Evolutionary conservation across 2,113 vertebrate genomes (phyloP), one percentile per base, ranked within the genome.

Genomic region (Hystrix brachyura): DNA sequence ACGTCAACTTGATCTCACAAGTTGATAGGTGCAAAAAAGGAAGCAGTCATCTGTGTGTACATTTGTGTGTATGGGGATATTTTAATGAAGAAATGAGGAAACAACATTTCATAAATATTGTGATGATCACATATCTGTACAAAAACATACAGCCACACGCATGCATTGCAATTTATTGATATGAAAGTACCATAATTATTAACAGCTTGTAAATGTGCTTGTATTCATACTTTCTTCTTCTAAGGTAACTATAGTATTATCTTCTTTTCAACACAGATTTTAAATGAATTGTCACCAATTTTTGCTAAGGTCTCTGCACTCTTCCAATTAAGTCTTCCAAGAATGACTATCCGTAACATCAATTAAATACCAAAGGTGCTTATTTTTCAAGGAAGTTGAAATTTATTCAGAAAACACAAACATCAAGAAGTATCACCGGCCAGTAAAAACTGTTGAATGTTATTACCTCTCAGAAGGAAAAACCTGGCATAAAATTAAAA

Each of bases 311-410:
- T 79, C 19, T 65, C 64, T 83, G 53, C 6, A 51, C 1, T 95
- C 53, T 46, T 88, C 85, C 1, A 48, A 18, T 64, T 89, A 85
- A 53, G 17, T 95, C 53, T 91, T 86, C 38, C 25, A 34, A 95
- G 69, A 81, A 85, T 5, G 64, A 78, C 38, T 51, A 25, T n/a
- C 5, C 27, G 51, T 21, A 21, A 7, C n/a, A 34, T 67, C 34
- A 79, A 82, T 48, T 79, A 82, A 51, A 87, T 92, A 82, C 15
- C 7, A 15, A 53, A 85, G 18, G 21, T 84, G 11, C 10, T 48
- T 87, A 43, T 38, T 96, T 97, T 95, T 57, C 1, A 92, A 87
- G 92, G 23, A 67, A 94, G 91, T 67, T 65, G 93, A 29, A 95
- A 91, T 67, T 67, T 67, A 64, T 62, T 90, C 69, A 80, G 60